Conservation (phyloP, 2,113 vertebrate species). For the Labeo rohita region DNA sequence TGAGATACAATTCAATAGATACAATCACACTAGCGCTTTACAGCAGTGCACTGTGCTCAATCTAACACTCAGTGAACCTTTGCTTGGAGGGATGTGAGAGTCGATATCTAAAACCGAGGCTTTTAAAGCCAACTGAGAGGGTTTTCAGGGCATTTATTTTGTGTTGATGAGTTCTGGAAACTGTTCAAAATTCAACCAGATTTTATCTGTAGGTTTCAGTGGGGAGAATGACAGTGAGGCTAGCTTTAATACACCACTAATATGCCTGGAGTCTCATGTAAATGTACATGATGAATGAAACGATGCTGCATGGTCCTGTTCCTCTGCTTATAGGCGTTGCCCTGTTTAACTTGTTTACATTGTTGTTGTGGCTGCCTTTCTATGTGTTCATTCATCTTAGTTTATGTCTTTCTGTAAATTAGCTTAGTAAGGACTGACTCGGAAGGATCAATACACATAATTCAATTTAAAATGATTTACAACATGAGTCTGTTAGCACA, state of each 20-base stretch:
- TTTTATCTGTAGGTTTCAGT: not conserved
- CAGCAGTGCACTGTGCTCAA: not conserved
- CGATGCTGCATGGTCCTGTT: not conserved
- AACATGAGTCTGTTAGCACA: not conserved
- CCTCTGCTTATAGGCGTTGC: not conserved
- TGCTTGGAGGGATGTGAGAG: not conserved
- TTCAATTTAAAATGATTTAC: not conserved
- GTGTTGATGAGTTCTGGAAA: not conserved
- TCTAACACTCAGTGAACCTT: not conserved
- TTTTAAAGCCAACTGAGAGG: not conserved
- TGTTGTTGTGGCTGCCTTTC: not conserved
- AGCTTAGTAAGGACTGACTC: not conserved
- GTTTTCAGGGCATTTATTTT: conserved; percentile 4
- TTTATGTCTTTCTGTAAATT: not conserved
- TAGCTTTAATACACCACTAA: not conserved
- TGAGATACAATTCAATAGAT: not conserved
- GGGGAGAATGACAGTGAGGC: not conserved
- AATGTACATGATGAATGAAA: not conserved
- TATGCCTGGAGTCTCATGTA: not conserved
- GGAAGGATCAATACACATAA: not conserved
- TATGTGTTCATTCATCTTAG: not conserved
- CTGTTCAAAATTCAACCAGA: not conserved
- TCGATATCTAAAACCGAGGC: not conserved
- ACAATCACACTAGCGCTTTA: not conserved
- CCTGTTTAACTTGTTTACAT: conserved; percentile 4